Evolutionary conservation across 35 echinoderm and acorn worm species (phyloP).

Genomic region (Hemicentrotus pulcherrimus): DNA sequence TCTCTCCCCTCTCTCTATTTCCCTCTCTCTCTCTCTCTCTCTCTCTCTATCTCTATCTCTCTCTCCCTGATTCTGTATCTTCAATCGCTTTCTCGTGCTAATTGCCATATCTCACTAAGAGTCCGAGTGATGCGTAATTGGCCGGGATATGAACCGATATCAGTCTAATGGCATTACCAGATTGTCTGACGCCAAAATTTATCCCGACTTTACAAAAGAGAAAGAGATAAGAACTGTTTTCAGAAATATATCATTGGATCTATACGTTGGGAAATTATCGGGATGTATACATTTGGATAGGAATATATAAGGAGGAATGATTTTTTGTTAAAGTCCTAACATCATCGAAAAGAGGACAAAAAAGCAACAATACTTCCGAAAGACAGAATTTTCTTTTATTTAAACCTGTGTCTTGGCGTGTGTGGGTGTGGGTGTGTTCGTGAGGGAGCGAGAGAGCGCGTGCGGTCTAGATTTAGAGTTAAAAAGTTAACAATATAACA

Average conservation of each 20-base stretch:
- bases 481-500: too few species aligned
- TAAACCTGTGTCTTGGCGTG: background rate
- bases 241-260: background rate
- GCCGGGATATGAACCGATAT: conserved; percentile 30
- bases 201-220: background rate
- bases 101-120: conserved; percentile 37
- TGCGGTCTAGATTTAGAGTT: too few species aligned
- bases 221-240: background rate
- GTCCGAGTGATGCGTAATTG: conserved; percentile 4
- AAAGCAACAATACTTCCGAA: too few species aligned
- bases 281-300: too few species aligned
- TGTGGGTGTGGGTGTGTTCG: background rate
- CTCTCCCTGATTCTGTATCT: background rate
- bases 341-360: background rate
- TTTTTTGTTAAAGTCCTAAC: background rate
- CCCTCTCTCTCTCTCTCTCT: background rate
- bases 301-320: background rate
- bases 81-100: background rate
- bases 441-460: background rate
- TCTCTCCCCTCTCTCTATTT: too few species aligned
- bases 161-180: conserved; percentile 32
- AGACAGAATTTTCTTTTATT: too few species aligned
- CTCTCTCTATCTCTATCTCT: background rate
- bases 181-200: conserved; percentile 19
- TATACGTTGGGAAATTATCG: too few species aligned